These are phyloP conservation scores for Hydrochoerus hydrochaeris DNA, from an alignment of 2,113 vertebrate species.

Conservation along the genomic window DNA sequence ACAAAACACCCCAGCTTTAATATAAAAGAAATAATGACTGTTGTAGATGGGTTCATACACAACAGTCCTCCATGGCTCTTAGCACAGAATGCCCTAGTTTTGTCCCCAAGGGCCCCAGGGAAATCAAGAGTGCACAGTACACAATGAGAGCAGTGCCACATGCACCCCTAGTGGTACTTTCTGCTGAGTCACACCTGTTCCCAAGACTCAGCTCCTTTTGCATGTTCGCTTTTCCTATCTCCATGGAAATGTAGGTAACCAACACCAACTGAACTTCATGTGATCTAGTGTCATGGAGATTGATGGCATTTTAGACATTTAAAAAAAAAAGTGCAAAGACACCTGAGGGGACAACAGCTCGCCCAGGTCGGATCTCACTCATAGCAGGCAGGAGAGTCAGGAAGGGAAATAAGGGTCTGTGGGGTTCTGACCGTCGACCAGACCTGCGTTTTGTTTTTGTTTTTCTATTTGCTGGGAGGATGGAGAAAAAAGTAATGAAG, in stretches of 20 bases:
- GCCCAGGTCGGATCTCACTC: neutral
- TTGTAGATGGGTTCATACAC: neutral
- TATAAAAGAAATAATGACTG: neutral
- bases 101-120: neutral
- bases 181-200: neutral
- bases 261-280: neutral
- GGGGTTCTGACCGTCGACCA: neutral
- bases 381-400: neutral
- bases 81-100: neutral
- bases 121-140: neutral
- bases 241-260: neutral
- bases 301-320: slow-evolving; percentile 7
- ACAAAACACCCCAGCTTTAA: neutral
- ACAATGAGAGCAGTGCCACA: neutral
- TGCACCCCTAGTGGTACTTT: neutral
- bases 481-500: neutral
- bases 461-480: neutral
- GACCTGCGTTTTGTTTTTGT: neutral
- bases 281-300: neutral
- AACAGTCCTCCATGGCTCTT: neutral
- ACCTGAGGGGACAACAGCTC: neutral
- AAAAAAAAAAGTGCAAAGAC: slow-evolving; percentile 7
- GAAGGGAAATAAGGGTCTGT: neutral
- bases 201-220: neutral
- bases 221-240: neutral